These are phyloP conservation scores for Corythornis madagascariensis DNA, from an alignment of 2,113 vertebrate genomes.

Conservation along the genomic window DNA sequence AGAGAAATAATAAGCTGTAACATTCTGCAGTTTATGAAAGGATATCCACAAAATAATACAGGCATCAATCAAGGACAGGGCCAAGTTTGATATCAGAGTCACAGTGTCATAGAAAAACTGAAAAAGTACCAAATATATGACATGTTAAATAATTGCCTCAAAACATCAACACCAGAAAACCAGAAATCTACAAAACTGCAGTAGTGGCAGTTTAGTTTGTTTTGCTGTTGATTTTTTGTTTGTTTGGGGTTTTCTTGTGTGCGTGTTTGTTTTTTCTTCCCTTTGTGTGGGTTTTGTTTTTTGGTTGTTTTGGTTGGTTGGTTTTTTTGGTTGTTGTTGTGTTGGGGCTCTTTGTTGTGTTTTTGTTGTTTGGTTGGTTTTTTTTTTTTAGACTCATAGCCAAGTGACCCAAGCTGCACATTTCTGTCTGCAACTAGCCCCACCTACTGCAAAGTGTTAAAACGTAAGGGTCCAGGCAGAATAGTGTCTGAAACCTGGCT, in stretches of 20 bases:
- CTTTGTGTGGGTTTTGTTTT: too few species aligned
- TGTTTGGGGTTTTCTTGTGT: not conserved
- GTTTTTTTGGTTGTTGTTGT: not conserved
- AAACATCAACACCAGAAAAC: not conserved
- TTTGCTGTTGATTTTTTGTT: not conserved
- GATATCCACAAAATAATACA: conserved; percentile 99
- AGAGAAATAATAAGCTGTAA: not conserved
- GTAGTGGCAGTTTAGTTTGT: not conserved
- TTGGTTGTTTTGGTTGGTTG: too few species aligned
- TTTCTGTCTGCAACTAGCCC: not conserved
- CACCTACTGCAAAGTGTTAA: not conserved
- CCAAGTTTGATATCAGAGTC: conserved; percentile 86
- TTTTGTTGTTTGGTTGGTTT: not conserved
- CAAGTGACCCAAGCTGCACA: not conserved
- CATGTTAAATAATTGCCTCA: conserved; percentile 29
- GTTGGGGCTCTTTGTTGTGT: not conserved
- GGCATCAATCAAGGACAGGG: conserved; percentile 91
- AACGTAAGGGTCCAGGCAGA: not conserved
- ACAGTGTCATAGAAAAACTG: conserved; percentile 89
- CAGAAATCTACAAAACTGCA: not conserved
- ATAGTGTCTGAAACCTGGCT: not conserved
- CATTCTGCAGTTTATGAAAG: conserved; percentile 76
- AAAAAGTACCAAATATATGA: conserved; percentile 56
- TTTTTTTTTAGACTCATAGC: not conserved
- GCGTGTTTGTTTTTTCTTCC: too few species aligned